A percentile compares a stretch with the other conserved stretches of the same genome.
phyloP scores from a whole-genome alignment of 2,888 invertebrate species.

The Macaria notata region DNA sequence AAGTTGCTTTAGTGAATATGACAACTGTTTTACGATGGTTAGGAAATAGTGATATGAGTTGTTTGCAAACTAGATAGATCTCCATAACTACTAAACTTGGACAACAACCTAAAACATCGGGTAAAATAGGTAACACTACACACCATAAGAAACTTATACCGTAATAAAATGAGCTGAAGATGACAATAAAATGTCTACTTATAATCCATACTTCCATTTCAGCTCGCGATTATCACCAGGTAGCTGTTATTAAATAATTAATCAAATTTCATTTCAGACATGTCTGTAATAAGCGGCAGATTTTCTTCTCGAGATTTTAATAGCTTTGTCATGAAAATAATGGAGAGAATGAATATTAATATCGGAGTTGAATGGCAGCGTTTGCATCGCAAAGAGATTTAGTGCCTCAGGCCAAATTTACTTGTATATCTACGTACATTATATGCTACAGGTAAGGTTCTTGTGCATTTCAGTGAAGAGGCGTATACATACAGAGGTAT shows the following conservation, averaged over 20 bases:
- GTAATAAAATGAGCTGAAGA: no score
- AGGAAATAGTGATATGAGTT: no score
- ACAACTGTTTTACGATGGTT: no score
- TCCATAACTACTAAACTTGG: no score
- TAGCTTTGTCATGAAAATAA: constrained; percentile 64
- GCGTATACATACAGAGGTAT: no score
- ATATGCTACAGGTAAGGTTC: neutral
- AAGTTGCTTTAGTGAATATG: no score
- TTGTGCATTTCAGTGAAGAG: neutral
- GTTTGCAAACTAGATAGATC: no score
- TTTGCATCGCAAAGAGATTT: constrained; percentile 68
- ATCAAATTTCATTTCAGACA: constrained; percentile 54
- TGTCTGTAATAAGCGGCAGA: constrained; percentile 51
- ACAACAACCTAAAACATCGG: no score
- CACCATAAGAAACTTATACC: no score
- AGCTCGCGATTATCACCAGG: constrained; percentile 10
- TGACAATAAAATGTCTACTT: no score
- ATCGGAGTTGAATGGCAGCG: constrained; percentile 61
- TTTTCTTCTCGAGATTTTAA: constrained; percentile 54
- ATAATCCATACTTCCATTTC: neutral
- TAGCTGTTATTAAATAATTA: constrained; percentile 42
- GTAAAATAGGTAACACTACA: no score
- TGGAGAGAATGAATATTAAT: constrained; percentile 70
- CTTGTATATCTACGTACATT: constrained; percentile 7
- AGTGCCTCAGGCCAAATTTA: constrained; percentile 31